Conservation (phyloP, 2,797 vertebrate species). For the Oreortyx pictus region DNA sequence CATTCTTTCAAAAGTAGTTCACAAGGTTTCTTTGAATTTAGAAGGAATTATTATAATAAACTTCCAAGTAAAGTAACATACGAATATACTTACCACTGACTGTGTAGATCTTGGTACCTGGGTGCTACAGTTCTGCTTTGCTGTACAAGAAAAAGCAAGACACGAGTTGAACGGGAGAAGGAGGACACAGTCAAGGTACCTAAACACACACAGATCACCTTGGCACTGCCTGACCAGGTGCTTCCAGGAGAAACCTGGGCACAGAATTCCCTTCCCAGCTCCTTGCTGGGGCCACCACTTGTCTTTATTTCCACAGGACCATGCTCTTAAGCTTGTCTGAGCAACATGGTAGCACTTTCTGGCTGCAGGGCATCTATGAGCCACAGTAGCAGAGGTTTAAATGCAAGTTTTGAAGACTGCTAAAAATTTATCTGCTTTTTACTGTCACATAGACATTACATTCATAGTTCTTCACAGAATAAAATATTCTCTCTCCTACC, state of each 20-base stretch:
- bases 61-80: background rate
- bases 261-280: background rate
- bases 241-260: background rate
- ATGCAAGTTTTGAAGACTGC: background rate
- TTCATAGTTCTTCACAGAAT: background rate
- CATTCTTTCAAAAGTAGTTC: background rate
- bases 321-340: background rate
- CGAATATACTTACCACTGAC: background rate
- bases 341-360: background rate
- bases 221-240: background rate
- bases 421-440: background rate
- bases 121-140: background rate
- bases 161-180: background rate
- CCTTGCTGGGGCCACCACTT: accelerated
- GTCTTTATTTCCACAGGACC: background rate
- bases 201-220: background rate
- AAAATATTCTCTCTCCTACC: background rate
- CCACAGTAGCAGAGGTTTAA: background rate
- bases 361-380: background rate
- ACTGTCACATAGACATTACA: background rate
- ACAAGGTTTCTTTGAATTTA: background rate
- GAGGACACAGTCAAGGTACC: background rate
- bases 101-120: background rate
- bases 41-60: background rate
- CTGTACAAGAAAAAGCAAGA: background rate